phyloP scores from a whole-genome alignment of 2,888 invertebrate species.

The Meandrusa payeni region DNA sequence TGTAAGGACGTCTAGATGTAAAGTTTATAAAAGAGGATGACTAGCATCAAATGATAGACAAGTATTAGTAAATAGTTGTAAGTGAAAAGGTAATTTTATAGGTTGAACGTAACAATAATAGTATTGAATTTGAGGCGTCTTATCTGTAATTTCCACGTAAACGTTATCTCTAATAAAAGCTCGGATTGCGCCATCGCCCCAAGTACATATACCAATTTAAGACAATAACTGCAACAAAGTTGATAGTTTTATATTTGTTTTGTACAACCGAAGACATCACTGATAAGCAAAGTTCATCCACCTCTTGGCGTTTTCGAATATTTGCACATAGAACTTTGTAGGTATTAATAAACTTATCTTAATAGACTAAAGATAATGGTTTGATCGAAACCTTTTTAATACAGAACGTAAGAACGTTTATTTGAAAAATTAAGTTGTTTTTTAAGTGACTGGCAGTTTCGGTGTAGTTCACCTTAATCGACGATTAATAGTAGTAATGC shows the following conservation, averaged over 20 bases:
- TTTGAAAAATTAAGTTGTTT: too few species aligned
- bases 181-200: background rate
- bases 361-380: background rate
- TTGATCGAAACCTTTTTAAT: too few species aligned
- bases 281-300: conserved; percentile 6
- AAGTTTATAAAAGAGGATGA: too few species aligned
- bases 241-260: conserved; percentile 1
- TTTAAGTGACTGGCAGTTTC: too few species aligned
- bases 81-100: background rate
- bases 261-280: background rate
- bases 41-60: too few species aligned
- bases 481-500: too few species aligned
- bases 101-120: background rate
- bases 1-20: too few species aligned
- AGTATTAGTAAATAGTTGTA: too few species aligned
- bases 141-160: conserved; percentile 12
- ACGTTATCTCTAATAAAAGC: conserved; percentile 10
- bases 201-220: conserved; percentile 1
- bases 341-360: conserved; percentile 4
- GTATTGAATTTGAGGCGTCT: background rate
- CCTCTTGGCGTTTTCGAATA: too few species aligned
- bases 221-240: conserved; percentile 9
- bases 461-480: too few species aligned
- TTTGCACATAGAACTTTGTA: background rate
- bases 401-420: too few species aligned